Conservation (phyloP, 2,888 invertebrate species). For the Serrognathus titanus region DNA sequence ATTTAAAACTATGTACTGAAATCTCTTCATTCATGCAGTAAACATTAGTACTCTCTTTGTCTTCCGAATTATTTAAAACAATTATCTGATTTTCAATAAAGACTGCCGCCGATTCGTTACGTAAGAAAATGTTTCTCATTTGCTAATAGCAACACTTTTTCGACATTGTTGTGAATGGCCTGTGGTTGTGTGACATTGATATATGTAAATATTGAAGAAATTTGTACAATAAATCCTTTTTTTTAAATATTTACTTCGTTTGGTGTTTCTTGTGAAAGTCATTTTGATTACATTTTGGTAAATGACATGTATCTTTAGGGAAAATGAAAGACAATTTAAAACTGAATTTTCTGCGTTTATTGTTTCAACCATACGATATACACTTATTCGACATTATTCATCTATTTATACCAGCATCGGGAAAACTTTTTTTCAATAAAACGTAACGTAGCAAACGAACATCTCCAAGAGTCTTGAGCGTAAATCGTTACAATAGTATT, state of each 20-base stretch:
- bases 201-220: constrained; percentile 7
- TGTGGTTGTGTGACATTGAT: constrained; percentile 6
- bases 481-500: constrained; percentile 26
- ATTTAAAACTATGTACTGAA: constrained; percentile 42
- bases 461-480: constrained; percentile 27
- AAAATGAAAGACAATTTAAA: constrained; percentile 23
- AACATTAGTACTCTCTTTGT: background rate
- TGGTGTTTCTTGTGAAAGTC: background rate
- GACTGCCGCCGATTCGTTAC: constrained; percentile 2
- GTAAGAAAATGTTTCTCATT: constrained; percentile 1
- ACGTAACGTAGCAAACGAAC: constrained; percentile 33
- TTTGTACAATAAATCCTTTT: background rate
- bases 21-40: background rate
- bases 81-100: constrained; percentile 2
- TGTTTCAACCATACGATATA: constrained; percentile 45
- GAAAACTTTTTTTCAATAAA: constrained; percentile 30
- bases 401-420: constrained; percentile 43
- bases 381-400: constrained; percentile 43
- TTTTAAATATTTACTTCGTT: background rate
- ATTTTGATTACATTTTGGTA: no score
- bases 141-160: background rate
- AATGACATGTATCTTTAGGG: background rate
- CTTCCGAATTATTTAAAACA: constrained; percentile 1
- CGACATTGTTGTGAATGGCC: no score
- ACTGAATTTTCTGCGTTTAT: constrained; percentile 44